Conservation (phyloP, 2,113 vertebrate genomes). For the Pomatorhinus ruficollis region DNA sequence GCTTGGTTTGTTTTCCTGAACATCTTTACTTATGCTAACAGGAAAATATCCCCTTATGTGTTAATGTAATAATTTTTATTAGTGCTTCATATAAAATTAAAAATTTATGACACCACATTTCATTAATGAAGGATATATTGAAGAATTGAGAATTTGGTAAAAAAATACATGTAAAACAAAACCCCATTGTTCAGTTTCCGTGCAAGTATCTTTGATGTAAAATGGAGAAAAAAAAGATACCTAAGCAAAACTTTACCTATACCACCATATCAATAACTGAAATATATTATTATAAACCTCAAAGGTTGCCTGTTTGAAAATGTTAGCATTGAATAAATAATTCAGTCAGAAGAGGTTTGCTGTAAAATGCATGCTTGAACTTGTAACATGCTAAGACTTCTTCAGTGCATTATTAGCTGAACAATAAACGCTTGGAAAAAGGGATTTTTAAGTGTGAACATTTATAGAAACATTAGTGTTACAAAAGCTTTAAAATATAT, state of each 20-base stretch:
- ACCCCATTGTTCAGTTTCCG: background rate
- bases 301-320: background rate
- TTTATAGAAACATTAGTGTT: background rate
- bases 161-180: background rate
- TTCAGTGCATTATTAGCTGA: background rate
- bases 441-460: background rate
- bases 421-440: background rate
- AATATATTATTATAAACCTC: background rate
- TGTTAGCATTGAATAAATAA: background rate
- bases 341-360: background rate
- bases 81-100: background rate
- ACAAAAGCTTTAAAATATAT: background rate
- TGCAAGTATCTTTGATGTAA: background rate
- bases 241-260: background rate
- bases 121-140: background rate
- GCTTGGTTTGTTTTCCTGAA: background rate
- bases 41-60: background rate
- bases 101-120: background rate
- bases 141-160: background rate
- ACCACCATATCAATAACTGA: background rate
- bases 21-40: background rate
- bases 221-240: background rate
- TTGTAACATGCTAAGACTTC: background rate
- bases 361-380: background rate
- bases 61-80: background rate